Base-by-base conservation (phyloP, 2,113 vertebrate species). In the Micronisus gabar region DNA sequence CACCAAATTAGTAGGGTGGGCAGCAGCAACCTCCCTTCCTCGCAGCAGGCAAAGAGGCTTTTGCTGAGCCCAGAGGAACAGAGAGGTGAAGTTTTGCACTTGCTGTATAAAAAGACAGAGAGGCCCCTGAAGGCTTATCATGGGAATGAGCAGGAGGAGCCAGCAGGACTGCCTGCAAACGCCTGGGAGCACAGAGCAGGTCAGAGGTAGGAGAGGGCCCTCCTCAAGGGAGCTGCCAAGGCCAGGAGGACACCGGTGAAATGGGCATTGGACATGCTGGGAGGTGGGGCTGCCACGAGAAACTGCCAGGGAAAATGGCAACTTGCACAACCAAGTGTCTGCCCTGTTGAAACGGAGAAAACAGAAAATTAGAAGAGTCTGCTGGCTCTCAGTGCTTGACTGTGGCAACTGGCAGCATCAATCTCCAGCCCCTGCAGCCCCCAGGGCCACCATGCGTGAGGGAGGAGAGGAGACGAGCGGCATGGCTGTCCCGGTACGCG, bases 401-500 rank as follows among this genome's bases (percentile, higher is more conserved):
- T 25, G 5, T 20, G 15, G 38, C 2, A 19, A 56, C 21, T 10
- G 34, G 56, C 47, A 72, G 47, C 9, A 32, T 20, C 62, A 4
- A 0, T 11, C 61, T 79, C 25, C 62, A 71, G 38, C 40, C n/a
- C 21, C 30, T 2, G 1, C 22, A 38, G n/a, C 19, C 25, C 19
- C 45, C 36, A 2, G 1, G 45, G 36, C 43, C 70, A 45, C 55
- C 2, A 1, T 30, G 21, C 2, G 1, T 15, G 27, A 7, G 13
- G 19, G 15, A 50, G 56, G 40, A 29, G 70, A 58, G 45, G 27
- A 29, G 45, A 26, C 0, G 1, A 82, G 62, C 0, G 3, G 48
- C 43, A 52, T 2, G 2, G 32, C 17, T 47, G 59, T 81, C 38
- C 34, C 4, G 1, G 34, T 7, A 25, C 1, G 1, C 0, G 6